Evolutionary conservation across 2,888 invertebrate species (phyloP), one percentile per base, ranked within the genome.

Genomic region (Coleophora deauratella): DNA sequence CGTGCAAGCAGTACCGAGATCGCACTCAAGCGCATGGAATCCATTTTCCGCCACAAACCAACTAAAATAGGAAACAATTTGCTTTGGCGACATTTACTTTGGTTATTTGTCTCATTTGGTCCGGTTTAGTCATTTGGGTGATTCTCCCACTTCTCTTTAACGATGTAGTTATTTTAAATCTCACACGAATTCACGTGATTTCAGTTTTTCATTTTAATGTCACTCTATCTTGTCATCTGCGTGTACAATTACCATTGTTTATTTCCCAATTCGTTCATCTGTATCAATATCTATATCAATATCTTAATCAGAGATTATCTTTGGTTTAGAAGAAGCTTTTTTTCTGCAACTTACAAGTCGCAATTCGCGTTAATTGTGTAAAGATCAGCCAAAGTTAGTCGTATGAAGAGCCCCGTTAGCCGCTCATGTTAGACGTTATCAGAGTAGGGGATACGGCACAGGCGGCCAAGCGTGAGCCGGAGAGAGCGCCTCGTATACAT

Each of bases 401-500:
- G n/a, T 37, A 38, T 39, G 38, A 33, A 36, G 36, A 36, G 33
- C 38, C 13, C 42, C 42, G 38, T 42, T 42, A 42, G 32, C 21
- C 10, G 12, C 27, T 35, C 35, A 36, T 21, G 33, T 31, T 21
- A 42, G 42, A 42, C 42, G 38, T 42, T 42, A 42, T 42, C 42
- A 51, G 47, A 50, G 47, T 48, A 55, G 66, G 72, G 72, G 72
- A 73, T 69, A 62, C 61, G 51, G 56, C 62, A 62, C 62, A 52
- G 54, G 59, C 76, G 73, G 43, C 77, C 68, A 68, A 72, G 75
- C 80, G 76, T 73, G 62, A 72, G 72, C 58, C 68, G 56, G 77
- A 79, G 81, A 80, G 79, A 78, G 78, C 71, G 58, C 57, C 59
- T 48, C 49, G 82, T 80, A 78, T 84, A 76, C 71, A 84, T 85